Evolutionary conservation across 2,113 vertebrate genomes (phyloP).

Genomic region (Setophaga coronata): DNA sequence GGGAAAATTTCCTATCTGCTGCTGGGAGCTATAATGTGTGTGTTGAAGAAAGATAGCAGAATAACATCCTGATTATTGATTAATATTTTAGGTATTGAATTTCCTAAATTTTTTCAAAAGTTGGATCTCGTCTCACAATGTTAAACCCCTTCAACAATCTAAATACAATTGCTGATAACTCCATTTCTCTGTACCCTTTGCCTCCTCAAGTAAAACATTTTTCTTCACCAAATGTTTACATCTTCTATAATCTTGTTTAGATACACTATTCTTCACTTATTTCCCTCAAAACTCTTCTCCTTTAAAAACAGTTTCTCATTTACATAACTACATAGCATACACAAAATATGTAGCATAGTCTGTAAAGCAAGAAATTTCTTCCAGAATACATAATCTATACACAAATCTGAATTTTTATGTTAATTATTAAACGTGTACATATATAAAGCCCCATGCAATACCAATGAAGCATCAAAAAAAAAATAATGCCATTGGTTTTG

Average conservation of each 20-base stretch:
- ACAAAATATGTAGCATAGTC: not conserved
- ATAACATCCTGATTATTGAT: not conserved
- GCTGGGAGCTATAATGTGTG: not conserved
- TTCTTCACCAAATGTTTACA: not conserved
- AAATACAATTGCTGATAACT: not conserved
- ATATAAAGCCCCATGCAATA: not conserved
- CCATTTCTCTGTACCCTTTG: not conserved
- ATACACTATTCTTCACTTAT: not conserved
- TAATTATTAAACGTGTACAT: not conserved
- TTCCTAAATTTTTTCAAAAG: not conserved
- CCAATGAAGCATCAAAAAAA: not conserved
- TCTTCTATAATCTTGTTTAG: not conserved
- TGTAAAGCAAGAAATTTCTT: not conserved
- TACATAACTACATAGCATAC: not conserved
- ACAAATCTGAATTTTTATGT: not conserved
- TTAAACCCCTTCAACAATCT: not conserved
- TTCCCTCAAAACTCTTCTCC: not conserved
- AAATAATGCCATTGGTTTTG: not conserved
- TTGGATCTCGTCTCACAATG: not conserved
- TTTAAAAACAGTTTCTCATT: not conserved
- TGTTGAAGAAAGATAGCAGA: not conserved
- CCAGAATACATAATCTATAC: not conserved
- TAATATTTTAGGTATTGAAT: not conserved
- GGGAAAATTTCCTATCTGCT: not conserved
- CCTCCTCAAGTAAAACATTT: not conserved